These are phyloP conservation scores for Isoperla grammatica DNA, from an alignment of 2,888 invertebrate species.

Conservation along the genomic window DNA sequence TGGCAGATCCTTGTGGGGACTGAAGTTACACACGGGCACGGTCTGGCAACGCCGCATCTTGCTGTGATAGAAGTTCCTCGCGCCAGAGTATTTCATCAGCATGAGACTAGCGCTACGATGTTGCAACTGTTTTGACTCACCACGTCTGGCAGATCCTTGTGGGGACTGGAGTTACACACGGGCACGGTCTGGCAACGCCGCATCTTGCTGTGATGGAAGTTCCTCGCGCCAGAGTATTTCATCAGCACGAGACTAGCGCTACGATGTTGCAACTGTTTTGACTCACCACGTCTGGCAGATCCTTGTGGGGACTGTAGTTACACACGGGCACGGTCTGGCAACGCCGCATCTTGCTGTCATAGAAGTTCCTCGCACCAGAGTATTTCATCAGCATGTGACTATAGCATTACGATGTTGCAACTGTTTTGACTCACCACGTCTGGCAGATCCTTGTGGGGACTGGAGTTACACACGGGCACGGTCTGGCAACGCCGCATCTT, in stretches of 20 bases:
- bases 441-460: conserved; percentile 38
- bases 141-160: conserved; percentile 39
- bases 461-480: conserved; percentile 41
- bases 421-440: conserved; percentile 40
- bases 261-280: too few relatives aligned
- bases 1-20: too few relatives aligned
- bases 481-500: conserved; percentile 38
- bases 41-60: too few relatives aligned
- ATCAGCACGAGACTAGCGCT: too few relatives aligned
- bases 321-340: conserved; percentile 44
- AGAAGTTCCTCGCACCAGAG: conserved; percentile 16
- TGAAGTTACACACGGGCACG: too few relatives aligned
- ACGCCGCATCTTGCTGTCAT: conserved; percentile 30
- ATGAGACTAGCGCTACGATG: too few relatives aligned
- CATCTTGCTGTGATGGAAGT: conserved; percentile 11
- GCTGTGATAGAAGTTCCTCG: too few relatives aligned
- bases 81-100: too few relatives aligned
- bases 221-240: conserved; percentile 18
- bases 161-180: conserved; percentile 39
- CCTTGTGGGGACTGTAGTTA: conserved; percentile 37
- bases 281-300: conserved; percentile 40
- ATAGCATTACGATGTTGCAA: too few relatives aligned
- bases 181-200: conserved; percentile 42
- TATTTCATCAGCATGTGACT: conserved; percentile 19
- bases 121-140: too few relatives aligned